Evolutionary conservation across 2,797 vertebrate species (phyloP).

Genomic region (Alfaro cultratus): DNA sequence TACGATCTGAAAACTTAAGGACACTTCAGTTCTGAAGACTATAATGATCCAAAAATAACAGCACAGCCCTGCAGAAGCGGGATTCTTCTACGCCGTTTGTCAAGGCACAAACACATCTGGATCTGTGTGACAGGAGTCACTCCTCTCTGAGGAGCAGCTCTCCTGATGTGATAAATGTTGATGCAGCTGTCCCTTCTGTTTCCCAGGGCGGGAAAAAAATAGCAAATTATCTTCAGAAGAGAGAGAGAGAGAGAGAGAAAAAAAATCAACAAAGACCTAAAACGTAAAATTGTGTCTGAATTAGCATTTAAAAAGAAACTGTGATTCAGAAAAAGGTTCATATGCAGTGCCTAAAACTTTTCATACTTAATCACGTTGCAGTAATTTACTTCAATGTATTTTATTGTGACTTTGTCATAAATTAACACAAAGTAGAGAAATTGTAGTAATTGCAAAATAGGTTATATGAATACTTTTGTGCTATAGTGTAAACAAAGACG

Average conservation of each 20-base stretch:
- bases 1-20: background rate
- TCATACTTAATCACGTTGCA: background rate
- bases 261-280: slow-evolving; percentile 29
- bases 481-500: background rate
- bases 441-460: background rate
- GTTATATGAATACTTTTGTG: no score
- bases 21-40: background rate
- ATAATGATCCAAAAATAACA: slow-evolving; percentile 38
- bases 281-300: slow-evolving; percentile 5
- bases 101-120: slow-evolving; percentile 12
- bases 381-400: background rate
- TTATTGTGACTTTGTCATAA: background rate
- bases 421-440: background rate
- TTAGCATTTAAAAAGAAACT: background rate
- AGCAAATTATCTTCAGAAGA: slow-evolving; percentile 23
- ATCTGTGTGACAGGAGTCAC: slow-evolving; percentile 1
- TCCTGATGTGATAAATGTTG: slow-evolving; percentile 15
- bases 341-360: background rate
- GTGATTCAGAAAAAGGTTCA: background rate
- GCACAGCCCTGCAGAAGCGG: background rate
- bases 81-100: slow-evolving; percentile 8
- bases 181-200: slow-evolving; percentile 8
- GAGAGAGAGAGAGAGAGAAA: background rate
- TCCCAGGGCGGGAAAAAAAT: background rate
- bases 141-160: slow-evolving; percentile 11